Evolutionary conservation across 2,888 invertebrate genomes (phyloP), one percentile per base, ranked within the genome.

Genomic region (Parapristionchus giblindavisi): DNA sequence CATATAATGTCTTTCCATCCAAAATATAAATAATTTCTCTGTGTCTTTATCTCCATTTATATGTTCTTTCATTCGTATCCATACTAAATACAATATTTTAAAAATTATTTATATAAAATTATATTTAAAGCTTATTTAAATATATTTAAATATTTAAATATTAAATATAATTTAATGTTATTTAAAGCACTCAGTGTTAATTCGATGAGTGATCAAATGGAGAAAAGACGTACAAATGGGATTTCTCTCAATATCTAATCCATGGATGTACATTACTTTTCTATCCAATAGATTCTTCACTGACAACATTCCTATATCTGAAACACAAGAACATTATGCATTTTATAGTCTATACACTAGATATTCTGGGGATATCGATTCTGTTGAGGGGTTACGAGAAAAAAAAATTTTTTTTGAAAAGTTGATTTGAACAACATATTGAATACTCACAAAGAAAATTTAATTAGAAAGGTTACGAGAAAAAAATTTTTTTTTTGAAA

Each of bases 1-100:
- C 77, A 80, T 80, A 43, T 77, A 80, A 76, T 87, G 85, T 24
- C 81, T 76, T 66, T 87, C 87, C 52, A 87, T 76, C 87, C 87
- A 87, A 79, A 82, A 87, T 40, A 81, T 79, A 58, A 87, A 81
- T 34, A 83, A 77, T 43, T 80, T 77, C 73, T 85, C 83, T 54
- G 78, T 81, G 8, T 78, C 80, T 24, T 76, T 68, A 51, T 83
- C 79, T 8, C 79, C 81, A 51, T 81, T 79, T 36, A 76, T 70
- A 71, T 84, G 83, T 38, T 84, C 75, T 17, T 71, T 76, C 75
- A 85, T 80, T 75, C 81, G 84, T 43, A 87, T 80, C 86, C 86
- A 86, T 61, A 86, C 86, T 86, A 65, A 75, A 84, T 79, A 51
- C 51, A 8, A 40, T 14, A 56, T n/a, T 38, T n/a, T n/a, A 6